Evolutionary conservation across 1,140 invertebrate genomes (phyloP).

Genomic region (Forficula auricularia): DNA sequence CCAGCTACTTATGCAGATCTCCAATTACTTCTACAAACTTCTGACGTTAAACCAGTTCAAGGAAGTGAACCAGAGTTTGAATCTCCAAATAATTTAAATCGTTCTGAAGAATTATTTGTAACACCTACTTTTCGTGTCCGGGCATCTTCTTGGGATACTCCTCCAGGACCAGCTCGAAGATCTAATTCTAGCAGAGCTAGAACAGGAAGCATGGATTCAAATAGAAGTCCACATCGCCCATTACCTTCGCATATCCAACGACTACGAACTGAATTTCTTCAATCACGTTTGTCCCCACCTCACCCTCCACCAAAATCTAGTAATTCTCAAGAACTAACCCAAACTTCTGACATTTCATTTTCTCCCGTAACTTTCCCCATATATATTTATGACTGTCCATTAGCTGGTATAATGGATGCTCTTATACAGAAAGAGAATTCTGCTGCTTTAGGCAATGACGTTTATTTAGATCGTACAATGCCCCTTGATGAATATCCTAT

Average conservation of each 20-base stretch:
- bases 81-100: background rate
- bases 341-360: constrained; percentile 1
- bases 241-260: background rate
- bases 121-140: constrained; percentile 14
- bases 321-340: background rate
- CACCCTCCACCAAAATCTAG: background rate
- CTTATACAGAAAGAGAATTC: constrained; percentile 29
- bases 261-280: background rate
- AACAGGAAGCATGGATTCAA: constrained; percentile 8
- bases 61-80: constrained; percentile 3
- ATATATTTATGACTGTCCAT: constrained; percentile 50
- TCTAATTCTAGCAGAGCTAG: background rate
- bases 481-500: background rate
- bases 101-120: too few relatives aligned
- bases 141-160: constrained; percentile 18
- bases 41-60: too few relatives aligned
- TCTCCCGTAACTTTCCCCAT: constrained; percentile 35
- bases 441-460: too few relatives aligned
- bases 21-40: constrained; percentile 24
- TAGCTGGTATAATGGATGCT: constrained; percentile 36
- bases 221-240: background rate
- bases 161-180: too few relatives aligned
- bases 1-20: constrained; percentile 41
- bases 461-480: too few relatives aligned
- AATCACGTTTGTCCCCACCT: background rate